Evolutionary conservation across 2,888 invertebrate species (phyloP).

Genomic region (Aspidiotus rigidus): DNA sequence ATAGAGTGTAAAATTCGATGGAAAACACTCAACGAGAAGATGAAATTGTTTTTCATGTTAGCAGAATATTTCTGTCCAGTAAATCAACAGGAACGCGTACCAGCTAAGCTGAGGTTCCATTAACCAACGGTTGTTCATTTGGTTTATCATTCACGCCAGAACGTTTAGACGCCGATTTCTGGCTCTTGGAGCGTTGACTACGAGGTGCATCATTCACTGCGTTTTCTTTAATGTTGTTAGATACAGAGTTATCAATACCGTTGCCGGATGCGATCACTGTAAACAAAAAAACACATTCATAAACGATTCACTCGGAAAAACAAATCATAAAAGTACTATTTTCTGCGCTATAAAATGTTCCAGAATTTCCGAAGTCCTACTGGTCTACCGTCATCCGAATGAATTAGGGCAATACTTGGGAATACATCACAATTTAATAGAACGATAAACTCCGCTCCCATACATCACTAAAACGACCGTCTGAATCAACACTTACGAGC

Average conservation of each 20-base stretch:
- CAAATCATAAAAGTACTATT: neutral
- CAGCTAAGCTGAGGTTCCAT: conserved; percentile 31
- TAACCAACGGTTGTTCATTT: conserved; percentile 32
- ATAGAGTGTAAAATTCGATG: too few relatives aligned
- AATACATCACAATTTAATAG: too few relatives aligned
- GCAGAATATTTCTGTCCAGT: neutral
- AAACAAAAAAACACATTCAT: neutral
- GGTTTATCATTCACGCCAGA: conserved; percentile 28
- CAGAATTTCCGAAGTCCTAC: too few relatives aligned
- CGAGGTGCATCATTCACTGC: conserved; percentile 23
- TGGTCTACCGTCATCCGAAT: too few relatives aligned
- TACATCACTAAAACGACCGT: too few relatives aligned
- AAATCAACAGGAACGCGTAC: neutral
- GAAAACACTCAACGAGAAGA: too few relatives aligned
- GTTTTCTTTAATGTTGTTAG: conserved; percentile 30
- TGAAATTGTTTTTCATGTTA: too few relatives aligned
- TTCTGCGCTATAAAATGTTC: too few relatives aligned
- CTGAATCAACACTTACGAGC: too few relatives aligned
- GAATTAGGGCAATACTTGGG: too few relatives aligned
- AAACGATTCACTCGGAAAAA: neutral
- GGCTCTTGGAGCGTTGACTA: conserved; percentile 26
- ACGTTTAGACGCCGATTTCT: conserved; percentile 21
- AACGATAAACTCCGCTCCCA: too few relatives aligned
- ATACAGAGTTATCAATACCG: conserved; percentile 16
- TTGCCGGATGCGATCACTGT: conserved; percentile 15